Percentiles rank a stretch among this genome's conserved stretches.
Conservation (phyloP, 2,797 vertebrate species). For the Neosilurus hyrtlii region DNA sequence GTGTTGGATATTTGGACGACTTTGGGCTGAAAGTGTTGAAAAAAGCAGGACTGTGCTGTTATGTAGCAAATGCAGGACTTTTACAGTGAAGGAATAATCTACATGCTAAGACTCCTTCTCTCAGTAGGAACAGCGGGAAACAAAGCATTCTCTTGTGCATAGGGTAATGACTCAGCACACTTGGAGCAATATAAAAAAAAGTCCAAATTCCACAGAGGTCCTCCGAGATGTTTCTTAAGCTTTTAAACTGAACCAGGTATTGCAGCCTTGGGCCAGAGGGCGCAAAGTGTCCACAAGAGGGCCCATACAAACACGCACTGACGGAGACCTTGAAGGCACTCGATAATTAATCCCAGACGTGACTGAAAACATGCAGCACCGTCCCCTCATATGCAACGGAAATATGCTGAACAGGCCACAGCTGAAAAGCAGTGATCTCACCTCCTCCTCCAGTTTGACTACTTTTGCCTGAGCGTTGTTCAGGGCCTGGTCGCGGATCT, state of each 20-base stretch:
- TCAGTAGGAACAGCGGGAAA: constrained; percentile 27
- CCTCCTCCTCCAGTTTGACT: constrained; percentile 97
- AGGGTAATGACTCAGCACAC: constrained; percentile 42
- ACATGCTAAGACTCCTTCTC: neutral
- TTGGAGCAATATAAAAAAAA: constrained; percentile 32
- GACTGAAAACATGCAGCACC: constrained; percentile 25
- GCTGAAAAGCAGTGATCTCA: constrained; percentile 59
- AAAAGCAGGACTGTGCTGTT: neutral
- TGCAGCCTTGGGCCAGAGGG: constrained; percentile 27
- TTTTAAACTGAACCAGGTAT: constrained; percentile 43
- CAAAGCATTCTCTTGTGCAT: constrained; percentile 40
- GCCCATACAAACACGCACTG: constrained; percentile 22
- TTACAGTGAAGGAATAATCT: neutral
- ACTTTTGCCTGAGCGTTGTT: constrained; percentile 97
- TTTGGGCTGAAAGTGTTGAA: neutral
- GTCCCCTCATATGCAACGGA: constrained; percentile 9
- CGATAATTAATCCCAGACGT: constrained; percentile 38
- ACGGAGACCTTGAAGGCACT: constrained; percentile 29
- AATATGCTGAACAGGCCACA: constrained; percentile 35
- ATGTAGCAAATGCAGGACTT: too few relatives aligned
- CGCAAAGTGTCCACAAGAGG: constrained; percentile 49
- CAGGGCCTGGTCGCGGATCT: constrained; percentile 95
- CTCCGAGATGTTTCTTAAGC: constrained; percentile 22
- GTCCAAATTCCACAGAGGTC: constrained; percentile 26
- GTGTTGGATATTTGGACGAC: neutral